Conservation (phyloP, 2,113 vertebrate genomes). For the Gopherus flavomarginatus region DNA sequence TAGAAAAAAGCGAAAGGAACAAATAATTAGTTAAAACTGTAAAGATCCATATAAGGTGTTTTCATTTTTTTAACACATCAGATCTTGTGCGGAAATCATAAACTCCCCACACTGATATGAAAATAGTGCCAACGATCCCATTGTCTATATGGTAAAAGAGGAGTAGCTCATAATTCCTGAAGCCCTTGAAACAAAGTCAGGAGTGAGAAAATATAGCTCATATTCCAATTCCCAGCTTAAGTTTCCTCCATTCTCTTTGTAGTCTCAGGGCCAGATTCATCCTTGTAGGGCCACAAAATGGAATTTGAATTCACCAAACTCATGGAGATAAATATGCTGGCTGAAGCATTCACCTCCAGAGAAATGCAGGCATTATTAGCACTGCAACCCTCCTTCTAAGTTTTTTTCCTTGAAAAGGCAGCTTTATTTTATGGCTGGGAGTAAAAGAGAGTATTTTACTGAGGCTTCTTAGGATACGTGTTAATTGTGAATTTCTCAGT, state of each 20-base stretch:
- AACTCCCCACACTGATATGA: not conserved
- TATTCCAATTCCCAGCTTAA: not conserved
- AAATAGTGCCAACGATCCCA: not conserved
- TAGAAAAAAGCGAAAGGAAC: accelerated
- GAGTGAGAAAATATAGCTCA: not conserved
- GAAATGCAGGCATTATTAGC: not conserved
- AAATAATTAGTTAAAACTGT: not conserved
- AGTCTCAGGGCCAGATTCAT: not conserved
- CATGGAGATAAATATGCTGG: not conserved
- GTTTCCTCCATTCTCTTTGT: not conserved
- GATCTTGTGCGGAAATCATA: not conserved
- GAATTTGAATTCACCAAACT: not conserved
- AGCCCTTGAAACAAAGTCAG: not conserved
- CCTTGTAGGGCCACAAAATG: not conserved
- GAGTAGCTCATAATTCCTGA: not conserved
- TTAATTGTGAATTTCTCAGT: not conserved
- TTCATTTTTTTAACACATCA: not conserved
- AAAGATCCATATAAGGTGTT: not conserved
- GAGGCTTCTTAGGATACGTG: not conserved
- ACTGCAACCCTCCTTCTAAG: not conserved
- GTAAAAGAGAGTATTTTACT: not conserved
- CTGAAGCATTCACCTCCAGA: not conserved
- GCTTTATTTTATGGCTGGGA: not conserved
- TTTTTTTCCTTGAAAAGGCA: not conserved
- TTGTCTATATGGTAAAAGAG: not conserved